Evolutionary conservation across 2,113 vertebrate species (phyloP).

Genomic region (Pomatorhinus ruficollis): DNA sequence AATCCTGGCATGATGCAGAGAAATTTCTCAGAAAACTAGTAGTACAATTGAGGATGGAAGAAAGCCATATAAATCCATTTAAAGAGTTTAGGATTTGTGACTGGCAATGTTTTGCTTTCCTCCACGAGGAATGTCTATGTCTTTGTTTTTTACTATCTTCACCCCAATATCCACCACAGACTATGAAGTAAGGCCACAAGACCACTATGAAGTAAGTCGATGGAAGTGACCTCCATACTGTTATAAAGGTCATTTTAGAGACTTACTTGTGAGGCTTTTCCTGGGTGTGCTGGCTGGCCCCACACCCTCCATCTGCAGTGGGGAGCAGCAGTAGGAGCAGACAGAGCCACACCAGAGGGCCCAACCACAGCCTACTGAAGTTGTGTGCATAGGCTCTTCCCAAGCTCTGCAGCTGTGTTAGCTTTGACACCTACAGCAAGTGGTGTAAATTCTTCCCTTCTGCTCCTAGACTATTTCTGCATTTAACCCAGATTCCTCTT

Average conservation of each 20-base stretch:
- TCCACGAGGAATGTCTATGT: neutral
- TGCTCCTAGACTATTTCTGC: neutral
- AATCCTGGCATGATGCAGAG: neutral
- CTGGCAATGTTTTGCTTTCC: neutral
- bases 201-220: neutral
- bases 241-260: neutral
- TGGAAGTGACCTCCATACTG: neutral
- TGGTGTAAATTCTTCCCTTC: neutral
- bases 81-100: neutral
- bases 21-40: neutral
- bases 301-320: neutral
- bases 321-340: neutral
- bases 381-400: neutral
- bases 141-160: neutral
- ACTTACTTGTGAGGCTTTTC: neutral
- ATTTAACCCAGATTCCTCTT: neutral
- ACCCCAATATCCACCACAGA: neutral
- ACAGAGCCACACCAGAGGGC: neutral
- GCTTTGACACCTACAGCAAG: neutral
- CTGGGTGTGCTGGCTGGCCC: neutral
- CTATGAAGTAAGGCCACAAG: neutral
- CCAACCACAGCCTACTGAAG: rapidly evolving
- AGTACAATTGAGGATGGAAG: neutral
- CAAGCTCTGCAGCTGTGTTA: neutral
- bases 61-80: neutral